Base-by-base conservation (phyloP, 2,113 vertebrate genomes). In the Pao palembangensis region DNA sequence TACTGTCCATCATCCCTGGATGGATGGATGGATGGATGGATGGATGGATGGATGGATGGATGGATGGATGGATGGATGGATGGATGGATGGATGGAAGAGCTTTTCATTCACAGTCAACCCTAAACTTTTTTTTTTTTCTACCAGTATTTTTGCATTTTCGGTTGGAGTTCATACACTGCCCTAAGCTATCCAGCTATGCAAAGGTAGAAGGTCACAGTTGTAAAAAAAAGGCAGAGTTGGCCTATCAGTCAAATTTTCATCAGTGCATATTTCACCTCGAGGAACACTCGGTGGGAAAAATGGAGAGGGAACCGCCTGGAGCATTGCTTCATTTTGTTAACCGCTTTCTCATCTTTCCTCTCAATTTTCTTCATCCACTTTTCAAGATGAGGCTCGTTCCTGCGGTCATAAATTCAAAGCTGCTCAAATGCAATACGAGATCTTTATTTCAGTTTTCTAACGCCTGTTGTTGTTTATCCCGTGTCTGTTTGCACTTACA, bases 171-270 rank as follows among this genome's bases (percentile, higher is more conserved):
- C 41, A 61, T 8, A n/a, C 21, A 53, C 61, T 48, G 44, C 78
- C 68, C 0, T 12, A 56, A 75, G 79, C 77, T 0, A 23, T 20
- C 8, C 44, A 57, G 54, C 34, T 1, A 2, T 62, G 51, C 52
- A 61, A 64, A 65, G 69, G 53, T 47, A 49, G 80, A 76, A 83
- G 78, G 73, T 82, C 63, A 71, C 49, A 75, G 25, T 66, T 59
- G 55, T 55, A 69, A 75, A 71, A 75, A 71, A 68, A 76, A 20
- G 14, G 67, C 55, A 64, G 55, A 69, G 81, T 83, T 79, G 69
- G 72, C 43, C 43, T 44, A 44, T 18, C 61, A 60, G 64, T 80
- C 73, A 73, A 56, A 69, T 58, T 73, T 79, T 55, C 64, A 38
- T 60, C 61, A 61, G 15, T 66, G 56, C 62, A 73, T 74, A 51